Base-by-base conservation (phyloP, 1,140 invertebrate species). In the Pachyrhynchus sulphureomaculatus region DNA sequence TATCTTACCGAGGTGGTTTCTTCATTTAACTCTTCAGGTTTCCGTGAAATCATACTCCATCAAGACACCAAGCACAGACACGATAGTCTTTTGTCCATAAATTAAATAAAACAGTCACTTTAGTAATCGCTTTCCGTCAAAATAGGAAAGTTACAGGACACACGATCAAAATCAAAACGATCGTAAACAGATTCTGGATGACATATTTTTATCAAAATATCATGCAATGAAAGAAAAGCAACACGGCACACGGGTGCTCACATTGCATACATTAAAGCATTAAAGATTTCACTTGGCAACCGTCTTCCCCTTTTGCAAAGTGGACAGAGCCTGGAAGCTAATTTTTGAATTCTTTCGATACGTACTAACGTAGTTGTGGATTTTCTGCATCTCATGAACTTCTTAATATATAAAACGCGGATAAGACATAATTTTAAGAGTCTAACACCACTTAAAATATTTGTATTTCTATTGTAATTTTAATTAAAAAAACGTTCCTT, bases 261-360 rank as follows among this genome's bases (percentile, higher is more conserved):
- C 64, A 68, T 70, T 70, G 64, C 63, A 65, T 68, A 68, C 63
- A 70, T 70, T 70, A 68, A 70, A 70, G 69, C 63, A 70, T 70
- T 70, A 68, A 70, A 70, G 69, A 70, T 70, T 70, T 70, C 69
- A 70, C 69, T 68, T 62, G 45, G 59, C 65, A 68, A 64, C 67
- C 64, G 67, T 70, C 69, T 66, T 68, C 67, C 65, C 67, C 67
- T 68, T 65, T 49, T 41, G 51, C 45, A 65, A 64, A 70, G 61
- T 70, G 69, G 69, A 68, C 65, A 36, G 62, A 58, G 53, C 69
- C 67, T 37, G 53, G 51, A 34, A 33, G 53, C 17, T 55, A 54
- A 45, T 64, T 64, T 6, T 5, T 33, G 53, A 61, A 42, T 8
- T 29, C 21, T 10, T 32, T 13, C 23, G n/a, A 24, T 15, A 26